phyloP scores from a whole-genome alignment of 2,113 vertebrate species.

The Pycnonotus jocosus region DNA sequence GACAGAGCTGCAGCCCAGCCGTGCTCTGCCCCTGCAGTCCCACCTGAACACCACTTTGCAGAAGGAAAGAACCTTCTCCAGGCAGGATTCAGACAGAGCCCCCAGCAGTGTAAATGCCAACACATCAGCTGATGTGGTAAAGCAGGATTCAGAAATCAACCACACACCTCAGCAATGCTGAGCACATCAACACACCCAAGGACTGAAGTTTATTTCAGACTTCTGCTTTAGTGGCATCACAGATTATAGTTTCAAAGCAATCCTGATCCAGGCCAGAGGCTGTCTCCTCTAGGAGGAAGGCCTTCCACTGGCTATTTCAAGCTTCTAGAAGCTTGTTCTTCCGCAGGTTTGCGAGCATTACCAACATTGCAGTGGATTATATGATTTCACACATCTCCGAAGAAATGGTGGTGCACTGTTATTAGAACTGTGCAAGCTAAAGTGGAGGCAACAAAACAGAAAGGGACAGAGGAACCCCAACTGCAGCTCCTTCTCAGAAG shows the following conservation, averaged over 20 bases:
- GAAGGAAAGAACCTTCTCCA: not conserved
- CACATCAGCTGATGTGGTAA: not conserved
- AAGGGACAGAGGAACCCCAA: not conserved
- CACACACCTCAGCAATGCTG: not conserved
- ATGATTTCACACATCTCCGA: fast-evolving
- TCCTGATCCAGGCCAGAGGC: not conserved
- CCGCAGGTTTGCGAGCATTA: not conserved
- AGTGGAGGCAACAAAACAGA: not conserved
- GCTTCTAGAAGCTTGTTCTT: not conserved
- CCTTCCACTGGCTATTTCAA: not conserved
- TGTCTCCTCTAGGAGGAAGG: not conserved
- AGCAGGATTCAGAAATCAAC: not conserved
- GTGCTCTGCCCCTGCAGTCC: fast-evolving
- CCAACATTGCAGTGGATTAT: not conserved
- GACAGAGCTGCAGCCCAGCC: not conserved
- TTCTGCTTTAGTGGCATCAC: not conserved
- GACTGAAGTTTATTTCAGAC: not conserved
- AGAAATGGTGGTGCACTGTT: not conserved
- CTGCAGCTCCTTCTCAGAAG: not conserved
- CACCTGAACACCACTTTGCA: not conserved
- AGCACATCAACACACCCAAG: not conserved
- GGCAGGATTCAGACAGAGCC: not conserved
- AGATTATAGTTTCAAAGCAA: not conserved
- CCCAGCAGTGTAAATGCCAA: not conserved
- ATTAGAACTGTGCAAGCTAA: not conserved